A percentile compares a stretch with the other conserved stretches of the same genome.
These are phyloP conservation scores for Brachionus paranguensis DNA, from an alignment of 1,140 invertebrate genomes.

Conservation along the genomic window DNA sequence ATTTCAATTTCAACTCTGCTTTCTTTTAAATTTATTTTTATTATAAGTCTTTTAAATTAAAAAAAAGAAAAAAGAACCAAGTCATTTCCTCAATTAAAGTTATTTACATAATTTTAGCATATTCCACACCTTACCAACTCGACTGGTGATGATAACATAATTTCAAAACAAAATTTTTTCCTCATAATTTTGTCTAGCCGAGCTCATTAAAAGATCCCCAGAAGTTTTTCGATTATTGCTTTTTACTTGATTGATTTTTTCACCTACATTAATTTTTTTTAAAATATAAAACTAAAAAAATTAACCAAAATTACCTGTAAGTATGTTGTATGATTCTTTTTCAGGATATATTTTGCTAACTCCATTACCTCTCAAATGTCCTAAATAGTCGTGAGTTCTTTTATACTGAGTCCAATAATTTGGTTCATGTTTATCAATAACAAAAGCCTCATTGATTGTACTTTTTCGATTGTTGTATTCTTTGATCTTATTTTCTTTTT, in stretches of 20 bases:
- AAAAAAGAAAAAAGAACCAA: not conserved
- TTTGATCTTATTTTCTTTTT: not conserved
- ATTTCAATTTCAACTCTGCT: not conserved
- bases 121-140: no score
- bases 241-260: not conserved
- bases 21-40: not conserved
- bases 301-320: not conserved
- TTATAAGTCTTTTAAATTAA: not conserved
- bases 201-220: not conserved
- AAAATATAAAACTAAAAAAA: not conserved
- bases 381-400: conserved; percentile 29
- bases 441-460: not conserved
- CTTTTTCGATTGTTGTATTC: conserved; percentile 32
- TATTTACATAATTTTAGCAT: not conserved
- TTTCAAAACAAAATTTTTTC: not conserved
- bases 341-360: not conserved
- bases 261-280: not conserved
- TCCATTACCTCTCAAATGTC: not conserved
- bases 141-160: not conserved
- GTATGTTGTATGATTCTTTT: not conserved
- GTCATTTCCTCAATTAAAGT: not conserved
- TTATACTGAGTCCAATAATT: conserved; percentile 39
- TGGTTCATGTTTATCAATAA: not conserved
- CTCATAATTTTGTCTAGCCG: not conserved
- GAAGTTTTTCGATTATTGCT: not conserved